These are phyloP conservation scores for Liopterus haemorrhoidalis DNA, from an alignment of 2,888 invertebrate genomes.

Conservation along the genomic window DNA sequence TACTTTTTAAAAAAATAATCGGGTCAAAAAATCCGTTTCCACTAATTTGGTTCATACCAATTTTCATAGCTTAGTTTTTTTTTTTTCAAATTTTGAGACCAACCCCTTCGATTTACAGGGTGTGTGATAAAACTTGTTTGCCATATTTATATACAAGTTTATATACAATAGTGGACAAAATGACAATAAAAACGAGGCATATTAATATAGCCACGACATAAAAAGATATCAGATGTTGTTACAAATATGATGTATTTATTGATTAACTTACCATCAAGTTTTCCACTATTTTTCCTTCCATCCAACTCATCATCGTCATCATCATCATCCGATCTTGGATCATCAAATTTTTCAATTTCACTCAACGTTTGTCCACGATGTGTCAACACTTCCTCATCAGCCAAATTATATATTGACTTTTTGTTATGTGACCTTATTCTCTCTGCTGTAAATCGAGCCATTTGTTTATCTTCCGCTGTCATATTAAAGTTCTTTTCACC, in stretches of 20 bases:
- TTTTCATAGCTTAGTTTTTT: too few relatives aligned
- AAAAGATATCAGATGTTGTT: too few relatives aligned
- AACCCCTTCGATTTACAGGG: too few relatives aligned
- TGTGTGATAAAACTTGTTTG: too few relatives aligned
- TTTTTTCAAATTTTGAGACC: too few relatives aligned
- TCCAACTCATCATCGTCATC: conserved; percentile 58
- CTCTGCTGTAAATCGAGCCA: conserved; percentile 78
- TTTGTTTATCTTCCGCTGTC: conserved; percentile 70
- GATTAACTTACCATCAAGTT: conserved; percentile 51
- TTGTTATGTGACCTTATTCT: conserved; percentile 61
- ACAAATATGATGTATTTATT: conserved; percentile 2
- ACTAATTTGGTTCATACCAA: too few relatives aligned
- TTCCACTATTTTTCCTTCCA: conserved; percentile 40
- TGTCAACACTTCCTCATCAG: conserved; percentile 83
- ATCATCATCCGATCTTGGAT: conserved; percentile 74
- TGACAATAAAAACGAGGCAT: background rate
- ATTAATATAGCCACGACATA: too few relatives aligned
- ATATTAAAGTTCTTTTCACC: conserved; percentile 70
- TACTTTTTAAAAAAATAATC: too few relatives aligned
- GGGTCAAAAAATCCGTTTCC: too few relatives aligned
- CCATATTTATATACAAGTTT: too few relatives aligned
- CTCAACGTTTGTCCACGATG: conserved; percentile 86
- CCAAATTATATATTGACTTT: conserved; percentile 74
- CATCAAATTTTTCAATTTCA: conserved; percentile 88
- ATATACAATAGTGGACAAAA: too few relatives aligned